Base-by-base conservation (phyloP, 2,113 vertebrate species). In the Perca schrenkii region DNA sequence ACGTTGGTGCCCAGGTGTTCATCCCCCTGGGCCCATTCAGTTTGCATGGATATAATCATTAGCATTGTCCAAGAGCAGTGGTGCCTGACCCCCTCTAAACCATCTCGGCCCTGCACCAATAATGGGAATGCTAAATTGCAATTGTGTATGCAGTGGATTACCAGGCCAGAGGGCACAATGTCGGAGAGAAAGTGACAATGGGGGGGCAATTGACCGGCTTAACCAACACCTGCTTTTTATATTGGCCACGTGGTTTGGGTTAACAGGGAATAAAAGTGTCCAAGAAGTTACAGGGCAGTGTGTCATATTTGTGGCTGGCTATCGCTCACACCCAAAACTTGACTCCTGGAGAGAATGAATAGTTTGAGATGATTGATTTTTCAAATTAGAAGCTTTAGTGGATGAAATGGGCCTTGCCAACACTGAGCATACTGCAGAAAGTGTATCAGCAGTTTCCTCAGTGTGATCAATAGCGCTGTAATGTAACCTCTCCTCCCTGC, bases 91-190 rank as follows among this genome's bases (percentile, higher is more conserved):
- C 74, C 74, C 82, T 86, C 76, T 87, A 84, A 89, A 91, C 83
- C 85, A 78, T 64, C 84, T 22, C 61, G n/a, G 89, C 74, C 80
- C 77, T 64, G 83, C 77, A 25, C 77, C 83, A 80, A 91, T 90
- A 93, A 92, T 88, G 88, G 86, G 87, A 91, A 79, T 81, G 88
- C 89, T 92, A 84, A 88, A 93, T 85, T 91, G 87, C 90, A 90
- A 22, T 85, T 90, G 91, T 92, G 86, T 49, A 31, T 77, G 86
- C 86, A 25, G 63, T 91, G 91, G 92, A 90, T 91, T 90, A 90
- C 83, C 74, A 77, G 77, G 28, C 82, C 82, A 69, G 74, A 53
- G 76, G 84, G 70, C 76, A 82, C 79, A 81, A 50, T 84, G 88
- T 87, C 77, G 62, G 74, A 84, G 73, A 72, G 79, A 65, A 74